Evolutionary conservation across 2,888 invertebrate species (phyloP).

Genomic region (Microplitis deprimator): DNA sequence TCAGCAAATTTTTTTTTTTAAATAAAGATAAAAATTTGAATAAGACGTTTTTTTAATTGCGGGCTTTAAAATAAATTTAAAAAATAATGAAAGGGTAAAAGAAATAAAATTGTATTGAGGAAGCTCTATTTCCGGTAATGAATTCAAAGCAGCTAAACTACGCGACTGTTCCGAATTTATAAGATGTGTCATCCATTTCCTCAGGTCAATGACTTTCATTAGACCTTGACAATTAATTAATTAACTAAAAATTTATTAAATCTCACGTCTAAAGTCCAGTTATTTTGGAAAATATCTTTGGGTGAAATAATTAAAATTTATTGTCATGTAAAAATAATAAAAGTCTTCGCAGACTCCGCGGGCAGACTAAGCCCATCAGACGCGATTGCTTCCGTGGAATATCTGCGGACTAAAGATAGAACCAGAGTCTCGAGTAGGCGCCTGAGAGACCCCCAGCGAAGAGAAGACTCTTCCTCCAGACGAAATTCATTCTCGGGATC

Average conservation of each 20-base stretch:
- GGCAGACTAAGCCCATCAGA: background rate
- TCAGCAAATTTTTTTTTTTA: too few relatives aligned
- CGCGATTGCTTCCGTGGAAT: constrained; percentile 24
- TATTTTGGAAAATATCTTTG: too few relatives aligned
- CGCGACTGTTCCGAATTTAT: constrained; percentile 25
- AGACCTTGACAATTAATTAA: constrained; percentile 32
- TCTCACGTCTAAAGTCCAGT: too few relatives aligned
- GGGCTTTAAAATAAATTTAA: background rate
- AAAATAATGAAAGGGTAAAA: constrained; percentile 2
- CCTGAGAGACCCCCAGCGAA: constrained; percentile 53
- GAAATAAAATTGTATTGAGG: constrained; percentile 42
- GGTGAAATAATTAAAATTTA: background rate
- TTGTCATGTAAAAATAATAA: background rate
- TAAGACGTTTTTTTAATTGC: background rate
- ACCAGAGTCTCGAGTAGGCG: constrained; percentile 27
- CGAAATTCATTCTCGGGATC: constrained; percentile 14
- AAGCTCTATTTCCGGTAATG: constrained; percentile 62
- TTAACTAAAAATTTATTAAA: too few relatives aligned
- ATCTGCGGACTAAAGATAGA: constrained; percentile 35
- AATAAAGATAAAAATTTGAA: too few relatives aligned
- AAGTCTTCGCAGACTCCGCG: background rate
- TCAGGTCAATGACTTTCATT: constrained; percentile 34
- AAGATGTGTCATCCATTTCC: constrained; percentile 26
- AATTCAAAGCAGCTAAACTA: constrained; percentile 40
- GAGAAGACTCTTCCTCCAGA: constrained; percentile 36